Base-by-base conservation (phyloP, 2,888 invertebrate species). In the Trachelus stipa region DNA sequence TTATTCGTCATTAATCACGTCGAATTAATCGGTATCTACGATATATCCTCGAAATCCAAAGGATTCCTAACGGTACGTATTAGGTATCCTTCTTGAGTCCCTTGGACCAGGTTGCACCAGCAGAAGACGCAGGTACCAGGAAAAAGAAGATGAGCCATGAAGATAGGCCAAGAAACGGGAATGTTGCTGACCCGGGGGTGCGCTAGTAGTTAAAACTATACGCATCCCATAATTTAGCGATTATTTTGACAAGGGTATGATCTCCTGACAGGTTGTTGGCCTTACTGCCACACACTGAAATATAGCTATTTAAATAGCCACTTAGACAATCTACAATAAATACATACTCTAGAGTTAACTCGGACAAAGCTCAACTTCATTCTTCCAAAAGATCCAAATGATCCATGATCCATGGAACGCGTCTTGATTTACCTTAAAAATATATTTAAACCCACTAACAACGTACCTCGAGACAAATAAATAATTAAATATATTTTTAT, bases 191-290 rank as follows among this genome's bases (percentile, higher is more conserved):
- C 35, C 74, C n/a, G 71, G 76, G 71, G 68, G 79, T 80, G 77
- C 80, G 81, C 82, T 85, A 84, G 85, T 86, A 87, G 87, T 87
- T 87, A 86, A 86, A 83, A 85, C 84, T 84, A 83, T 86, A 85
- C 86, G 87, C 83, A 88, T 89, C 89, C 89, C 88, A 89, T 90
- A 90, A 90, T 90, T 90, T 88, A 87, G 87, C 88, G 90, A 90
- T 90, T 90, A 90, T 90, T 90, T 90, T 90, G 90, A 90, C 90
- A 89, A 88, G 90, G 90, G 90, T 90, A 90, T 89, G 89, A 90
- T 88, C 86, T 87, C 83, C 82, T 87, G 88, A 89, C 88, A 88
- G 88, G 85, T 89, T 87, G 87, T 87, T 88, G 88, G 88, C 87
- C 88, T 88, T 85, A 85, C 85, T 85, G 86, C 84, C 84, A 84